Evolutionary conservation across 1,140 invertebrate genomes (phyloP).

Genomic region (Brachionus manjavacas): DNA sequence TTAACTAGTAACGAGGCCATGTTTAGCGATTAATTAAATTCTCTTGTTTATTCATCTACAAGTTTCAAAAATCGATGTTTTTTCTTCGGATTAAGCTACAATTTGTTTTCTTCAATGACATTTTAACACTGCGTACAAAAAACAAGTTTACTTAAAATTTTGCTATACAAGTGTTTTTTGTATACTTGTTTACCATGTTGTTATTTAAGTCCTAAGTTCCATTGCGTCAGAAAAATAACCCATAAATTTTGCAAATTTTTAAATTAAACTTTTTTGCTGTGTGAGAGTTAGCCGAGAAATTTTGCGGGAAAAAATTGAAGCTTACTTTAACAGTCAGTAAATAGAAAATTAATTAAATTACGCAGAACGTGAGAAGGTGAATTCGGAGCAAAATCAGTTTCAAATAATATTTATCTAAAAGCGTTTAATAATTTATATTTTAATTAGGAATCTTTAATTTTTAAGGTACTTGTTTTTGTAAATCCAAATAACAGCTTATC

Average conservation of each 20-base stretch:
- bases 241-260: too few relatives aligned
- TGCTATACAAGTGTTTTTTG: not conserved
- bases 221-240: not conserved
- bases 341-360: not conserved
- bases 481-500: not conserved
- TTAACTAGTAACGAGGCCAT: slow-evolving; percentile 1
- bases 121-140: not conserved
- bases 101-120: slow-evolving; percentile 4
- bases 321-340: not conserved
- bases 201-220: not conserved
- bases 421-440: not conserved
- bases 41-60: not conserved
- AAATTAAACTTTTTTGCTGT: not conserved
- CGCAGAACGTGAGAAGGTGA: not conserved
- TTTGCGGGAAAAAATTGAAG: not conserved
- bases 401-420: not conserved
- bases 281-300: not conserved
- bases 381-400: not conserved
- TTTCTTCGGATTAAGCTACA: not conserved
- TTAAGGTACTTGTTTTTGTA: too few relatives aligned
- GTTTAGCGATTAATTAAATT: not conserved
- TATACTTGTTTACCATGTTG: not conserved
- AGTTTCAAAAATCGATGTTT: not conserved
- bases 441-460: not conserved
- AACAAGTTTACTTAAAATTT: not conserved